Conservation (phyloP, 2,113 vertebrate genomes). For the Verasper variegatus region DNA sequence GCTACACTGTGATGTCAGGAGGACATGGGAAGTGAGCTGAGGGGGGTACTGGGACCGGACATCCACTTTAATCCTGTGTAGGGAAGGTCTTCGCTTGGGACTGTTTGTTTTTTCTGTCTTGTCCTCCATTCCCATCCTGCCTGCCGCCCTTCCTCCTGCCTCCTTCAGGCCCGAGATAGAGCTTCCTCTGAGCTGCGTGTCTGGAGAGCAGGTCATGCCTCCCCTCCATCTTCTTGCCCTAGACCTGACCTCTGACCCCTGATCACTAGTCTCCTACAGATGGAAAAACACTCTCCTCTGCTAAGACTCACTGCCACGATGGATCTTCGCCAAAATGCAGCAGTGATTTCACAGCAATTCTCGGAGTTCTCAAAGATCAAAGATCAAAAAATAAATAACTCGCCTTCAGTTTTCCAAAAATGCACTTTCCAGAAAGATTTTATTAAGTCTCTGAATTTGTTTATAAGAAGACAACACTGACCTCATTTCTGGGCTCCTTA, state of each 20-base stretch:
- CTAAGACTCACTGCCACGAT: neutral
- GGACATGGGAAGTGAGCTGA: conserved; percentile 69
- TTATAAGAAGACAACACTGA: conserved; percentile 33
- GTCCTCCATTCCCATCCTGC: conserved; percentile 59
- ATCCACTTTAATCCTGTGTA: conserved; percentile 75
- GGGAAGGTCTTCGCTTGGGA: conserved; percentile 57
- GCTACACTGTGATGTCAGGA: conserved; percentile 57
- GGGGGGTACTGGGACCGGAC: conserved; percentile 71
- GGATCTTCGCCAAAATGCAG: neutral
- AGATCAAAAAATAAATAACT: neutral
- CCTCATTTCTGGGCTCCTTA: conserved; percentile 19
- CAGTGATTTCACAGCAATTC: conserved; percentile 4
- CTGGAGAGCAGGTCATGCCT: conserved; percentile 21
- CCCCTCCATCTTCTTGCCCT: conserved; percentile 43
- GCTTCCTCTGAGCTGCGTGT: conserved; percentile 27
- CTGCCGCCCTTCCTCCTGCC: conserved; percentile 24
- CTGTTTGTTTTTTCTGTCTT: conserved; percentile 73
- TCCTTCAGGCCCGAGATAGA: conserved; percentile 28
- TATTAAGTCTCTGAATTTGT: conserved; percentile 16
- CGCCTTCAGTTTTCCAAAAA: neutral
- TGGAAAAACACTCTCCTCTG: conserved; percentile 41
- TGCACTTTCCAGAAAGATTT: neutral
- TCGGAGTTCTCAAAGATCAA: neutral
- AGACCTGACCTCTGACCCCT: conserved; percentile 34
- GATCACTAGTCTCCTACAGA: conserved; percentile 29